Conservation (phyloP, 2,113 vertebrate genomes). For the Geococcyx californianus region DNA sequence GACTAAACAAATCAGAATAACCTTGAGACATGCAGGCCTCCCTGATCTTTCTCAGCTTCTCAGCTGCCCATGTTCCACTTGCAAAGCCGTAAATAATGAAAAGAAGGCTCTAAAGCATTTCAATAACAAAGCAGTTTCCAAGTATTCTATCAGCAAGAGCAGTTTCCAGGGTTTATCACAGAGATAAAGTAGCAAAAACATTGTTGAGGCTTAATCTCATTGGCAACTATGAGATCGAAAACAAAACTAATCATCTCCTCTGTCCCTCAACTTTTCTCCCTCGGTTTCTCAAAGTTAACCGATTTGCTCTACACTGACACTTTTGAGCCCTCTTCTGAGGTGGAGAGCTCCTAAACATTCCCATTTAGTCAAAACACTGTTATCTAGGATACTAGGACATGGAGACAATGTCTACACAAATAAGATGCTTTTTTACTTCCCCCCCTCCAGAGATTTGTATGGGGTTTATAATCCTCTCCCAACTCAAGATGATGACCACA, state of each 20-base stretch:
- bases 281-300: background rate
- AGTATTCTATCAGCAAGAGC: background rate
- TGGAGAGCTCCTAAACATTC: background rate
- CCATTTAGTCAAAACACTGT: background rate
- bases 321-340: background rate
- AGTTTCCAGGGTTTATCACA: background rate
- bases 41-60: constrained; percentile 13
- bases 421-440: background rate
- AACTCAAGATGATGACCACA: background rate
- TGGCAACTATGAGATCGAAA: background rate
- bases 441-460: accelerated
- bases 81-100: background rate
- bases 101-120: background rate
- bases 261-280: background rate
- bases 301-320: background rate
- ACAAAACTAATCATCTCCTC: background rate
- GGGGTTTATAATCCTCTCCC: background rate
- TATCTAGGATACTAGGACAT: background rate
- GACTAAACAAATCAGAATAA: constrained; percentile 29
- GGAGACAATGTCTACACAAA: background rate
- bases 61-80: background rate
- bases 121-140: background rate
- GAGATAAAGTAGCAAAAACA: background rate
- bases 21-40: constrained; percentile 43
- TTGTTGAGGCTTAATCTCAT: background rate